Evolutionary conservation across 1,140 invertebrate species (phyloP), one percentile per base, ranked within the genome.

Genomic region (Schlechtendalia chinensis): DNA sequence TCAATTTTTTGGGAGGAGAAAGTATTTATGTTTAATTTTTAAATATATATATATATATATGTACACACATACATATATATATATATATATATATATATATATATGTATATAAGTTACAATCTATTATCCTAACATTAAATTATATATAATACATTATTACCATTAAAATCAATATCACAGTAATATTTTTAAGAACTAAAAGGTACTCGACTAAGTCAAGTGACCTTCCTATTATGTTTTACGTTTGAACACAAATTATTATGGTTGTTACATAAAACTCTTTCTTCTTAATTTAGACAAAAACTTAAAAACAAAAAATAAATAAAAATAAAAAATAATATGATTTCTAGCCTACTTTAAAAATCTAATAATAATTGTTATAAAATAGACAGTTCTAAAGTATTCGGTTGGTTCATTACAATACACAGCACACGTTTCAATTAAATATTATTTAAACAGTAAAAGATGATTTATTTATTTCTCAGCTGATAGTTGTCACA

Each of bases 401-500:
- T 79, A 79, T 79, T 79, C 75, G 75, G 75, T 79, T 79, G 75
- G 75, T 79, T 79, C 75, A 79, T 79, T 79, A 79, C 75, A 79
- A 79, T 79, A 59, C 75, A 79, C 75, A 79, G 75, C 75, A 79
- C 75, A 79, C 75, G 75, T 79, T 79, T 79, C 75, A 79, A 79
- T 79, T 79, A 79, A 79, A 79, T 79, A 79, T 79, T 79, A 79
- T 79, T 63, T 79, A 79, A 79, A 79, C 75, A 79, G 22, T 79
- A 79, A 72, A 63, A 79, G 75, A 77, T 59, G 56, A 77, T n/a
- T n/a, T n/a, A n/a, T n/a, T n/a, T n/a, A n/a, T 79, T 63, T 77
- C 39, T 79, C 75, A 79, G 56, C 45, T 79, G 75, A 79, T 79
- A 79, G 54, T 63, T 79, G 75, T 79, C 75, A 79, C 75, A 79